Conservation (phyloP, 2,797 vertebrate species). For the Nothura maculosa region DNA sequence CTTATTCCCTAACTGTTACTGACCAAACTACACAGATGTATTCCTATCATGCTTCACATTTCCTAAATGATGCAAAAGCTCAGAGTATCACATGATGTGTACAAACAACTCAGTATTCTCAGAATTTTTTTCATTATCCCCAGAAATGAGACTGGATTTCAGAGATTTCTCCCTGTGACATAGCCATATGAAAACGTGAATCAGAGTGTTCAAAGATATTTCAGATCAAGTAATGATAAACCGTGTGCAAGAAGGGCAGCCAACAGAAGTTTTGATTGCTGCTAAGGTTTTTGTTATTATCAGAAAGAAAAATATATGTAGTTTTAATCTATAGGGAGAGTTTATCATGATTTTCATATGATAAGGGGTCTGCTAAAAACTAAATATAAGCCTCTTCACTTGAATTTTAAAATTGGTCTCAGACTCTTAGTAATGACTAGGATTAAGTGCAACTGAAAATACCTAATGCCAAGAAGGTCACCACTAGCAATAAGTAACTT, state of each 20-base stretch:
- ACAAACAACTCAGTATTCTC: background rate
- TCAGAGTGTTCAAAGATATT: background rate
- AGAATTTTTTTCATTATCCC: background rate
- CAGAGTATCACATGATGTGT: background rate
- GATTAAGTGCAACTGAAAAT: background rate
- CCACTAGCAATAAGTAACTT: constrained; percentile 5
- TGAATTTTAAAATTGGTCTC: background rate
- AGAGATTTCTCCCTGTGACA: background rate
- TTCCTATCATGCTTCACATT: background rate
- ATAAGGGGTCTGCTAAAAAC: background rate
- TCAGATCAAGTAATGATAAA: background rate
- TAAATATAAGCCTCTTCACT: background rate
- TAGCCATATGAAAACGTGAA: background rate
- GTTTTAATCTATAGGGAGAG: background rate
- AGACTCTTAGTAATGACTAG: background rate
- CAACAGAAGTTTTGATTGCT: background rate
- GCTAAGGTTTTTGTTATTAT: background rate
- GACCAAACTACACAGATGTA: background rate
- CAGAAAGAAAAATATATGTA: background rate
- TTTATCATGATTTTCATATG: background rate
- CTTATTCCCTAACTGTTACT: background rate
- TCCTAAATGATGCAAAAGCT: background rate
- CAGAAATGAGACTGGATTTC: background rate
- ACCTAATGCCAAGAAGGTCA: background rate
- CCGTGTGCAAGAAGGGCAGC: background rate